Base-by-base conservation (phyloP, 1,140 invertebrate species). In the Phocides pigmalion region DNA sequence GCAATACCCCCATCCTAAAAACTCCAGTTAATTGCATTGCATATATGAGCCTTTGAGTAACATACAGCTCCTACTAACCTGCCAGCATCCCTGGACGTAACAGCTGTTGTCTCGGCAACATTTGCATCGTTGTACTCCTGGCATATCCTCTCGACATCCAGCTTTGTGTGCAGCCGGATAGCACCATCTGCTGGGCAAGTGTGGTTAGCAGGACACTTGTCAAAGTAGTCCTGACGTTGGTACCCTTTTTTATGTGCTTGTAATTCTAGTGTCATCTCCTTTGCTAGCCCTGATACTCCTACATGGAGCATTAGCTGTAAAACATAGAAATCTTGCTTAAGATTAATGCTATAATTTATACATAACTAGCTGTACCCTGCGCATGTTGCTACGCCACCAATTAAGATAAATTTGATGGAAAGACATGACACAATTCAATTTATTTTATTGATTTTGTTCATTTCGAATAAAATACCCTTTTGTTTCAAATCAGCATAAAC, bases 301-400 rank as follows among this genome's bases (percentile, higher is more conserved):
- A 95, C 93, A 75, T 95, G 95, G 37, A 95, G 87, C 67, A 94
- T 92, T 37, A 95, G 84, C 95, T 95, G 72, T 51, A 85, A 87
- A 6, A 15, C 28, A 28, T 22, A 5, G 2, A 3, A 3, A 22
- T 22, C 5, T 22, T 3, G 20, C 20, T 22, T 22, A 22, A 22
- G 5, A 3, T 3, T 22, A 5, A 22, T 22, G 20, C 2, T 3
- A 22, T 22, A 22, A 22, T n/a, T n/a, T n/a, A n/a, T n/a, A n/a
- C n/a, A n/a, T n/a, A n/a, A n/a, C n/a, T n/a, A n/a, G n/a, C n/a
- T n/a, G n/a, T n/a, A n/a, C n/a, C n/a, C n/a, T n/a, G n/a, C n/a
- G n/a, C n/a, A n/a, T n/a, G n/a, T n/a, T n/a, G n/a, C n/a, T n/a
- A n/a, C n/a, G n/a, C n/a, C n/a, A n/a, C n/a, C n/a, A n/a, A n/a